Percentiles rank a stretch among this genome's conserved stretches.
phyloP scores from a whole-genome alignment of 2,113 vertebrate genomes.

The Dinomys branickii region DNA sequence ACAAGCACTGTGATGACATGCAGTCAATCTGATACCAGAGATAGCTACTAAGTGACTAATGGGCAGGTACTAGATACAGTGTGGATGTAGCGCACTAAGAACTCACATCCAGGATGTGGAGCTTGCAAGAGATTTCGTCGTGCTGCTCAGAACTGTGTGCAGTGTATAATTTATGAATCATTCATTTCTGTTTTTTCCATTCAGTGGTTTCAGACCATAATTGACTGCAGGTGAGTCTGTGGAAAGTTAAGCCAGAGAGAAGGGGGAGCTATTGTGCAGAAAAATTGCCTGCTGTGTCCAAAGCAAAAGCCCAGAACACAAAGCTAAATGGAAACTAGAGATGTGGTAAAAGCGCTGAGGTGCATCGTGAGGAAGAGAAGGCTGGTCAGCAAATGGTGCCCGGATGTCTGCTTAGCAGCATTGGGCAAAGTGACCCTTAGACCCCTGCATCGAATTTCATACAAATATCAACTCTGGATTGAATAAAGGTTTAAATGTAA shows the following conservation, averaged over 20 bases:
- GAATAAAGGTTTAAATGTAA: neutral
- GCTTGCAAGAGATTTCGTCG: neutral
- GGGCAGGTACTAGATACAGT: neutral
- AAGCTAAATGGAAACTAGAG: neutral
- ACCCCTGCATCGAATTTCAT: neutral
- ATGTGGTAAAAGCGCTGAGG: neutral
- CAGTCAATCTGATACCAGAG: too few species aligned
- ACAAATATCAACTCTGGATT: neutral
- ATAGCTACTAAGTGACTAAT: neutral
- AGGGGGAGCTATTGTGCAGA: neutral
- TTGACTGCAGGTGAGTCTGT: neutral
- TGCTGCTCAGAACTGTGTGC: neutral
- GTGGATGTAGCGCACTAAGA: neutral
- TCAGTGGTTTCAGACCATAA: neutral
- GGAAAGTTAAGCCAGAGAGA: neutral
- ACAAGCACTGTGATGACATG: too few species aligned
- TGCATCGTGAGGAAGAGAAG: fast-evolving
- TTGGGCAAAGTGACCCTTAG: neutral
- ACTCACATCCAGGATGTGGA: neutral
- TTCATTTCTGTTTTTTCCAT: neutral
- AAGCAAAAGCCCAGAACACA: neutral
- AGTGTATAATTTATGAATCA: neutral
- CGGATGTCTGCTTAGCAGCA: neutral
- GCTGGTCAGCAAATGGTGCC: too few species aligned
- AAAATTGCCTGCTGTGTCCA: neutral